Evolutionary conservation across 1,140 invertebrate species (phyloP), one percentile per base, ranked within the genome.

Genomic region (Euwallacea fornicatus): DNA sequence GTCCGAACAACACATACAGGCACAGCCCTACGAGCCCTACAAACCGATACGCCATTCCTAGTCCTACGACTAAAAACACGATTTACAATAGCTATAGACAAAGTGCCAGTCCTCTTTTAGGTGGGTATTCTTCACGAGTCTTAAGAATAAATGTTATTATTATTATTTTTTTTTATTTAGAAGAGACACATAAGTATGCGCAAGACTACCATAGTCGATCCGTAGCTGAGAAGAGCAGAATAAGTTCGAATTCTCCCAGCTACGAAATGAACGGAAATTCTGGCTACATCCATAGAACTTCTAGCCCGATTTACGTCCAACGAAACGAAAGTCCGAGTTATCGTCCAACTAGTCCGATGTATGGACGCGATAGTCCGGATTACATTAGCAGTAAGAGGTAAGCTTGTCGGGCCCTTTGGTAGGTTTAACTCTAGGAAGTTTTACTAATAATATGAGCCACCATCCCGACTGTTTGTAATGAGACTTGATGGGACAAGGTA

Each of bases 11-110:
- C 10, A 73, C 77, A 0, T 79, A 78, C 54, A 73, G 80, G 15
- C 77, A 80, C 41, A 75, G 83, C 67, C 84, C 84, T 0, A 83
- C 82, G 9, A 75, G 83, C 68, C 84, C 84, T 0, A 83, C 82
- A 10, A 75, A 71, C 71, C 72, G 77, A 11, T 75, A 75, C 55
- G 72, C 73, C 43, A 77, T 54, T 66, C 62, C 72, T 8, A 75
- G 72, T 55, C 71, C 74, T 8, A 76, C 73, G 41, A 69, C 56
- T 11, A 78, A 75, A 70, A 76, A 73, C 61, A 75, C 76, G 6
- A 61, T 66, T 58, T 76, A 76, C 42, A 75, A 73, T 44, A 77
- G 71, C 63, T 78, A 79, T 53, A 73, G 76, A 44, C 75, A 78
- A 72, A 77, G 71, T 71, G 71, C 78, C 42, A 79, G 77, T 76